Conservation (phyloP, 2,113 vertebrate species). For the Strigops habroptila region DNA sequence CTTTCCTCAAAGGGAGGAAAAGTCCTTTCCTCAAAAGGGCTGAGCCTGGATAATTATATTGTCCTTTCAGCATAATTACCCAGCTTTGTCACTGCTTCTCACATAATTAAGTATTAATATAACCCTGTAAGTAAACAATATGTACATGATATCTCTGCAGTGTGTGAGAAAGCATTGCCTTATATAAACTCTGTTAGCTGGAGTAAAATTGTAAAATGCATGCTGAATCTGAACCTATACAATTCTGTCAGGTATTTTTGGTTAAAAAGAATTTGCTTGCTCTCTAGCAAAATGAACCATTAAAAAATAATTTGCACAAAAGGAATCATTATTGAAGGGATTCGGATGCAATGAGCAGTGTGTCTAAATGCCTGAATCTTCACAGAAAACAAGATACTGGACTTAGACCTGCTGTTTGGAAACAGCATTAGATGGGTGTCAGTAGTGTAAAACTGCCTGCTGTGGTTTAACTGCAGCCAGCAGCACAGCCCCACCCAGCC, state of each 20-base stretch:
- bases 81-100: slow-evolving; percentile 46
- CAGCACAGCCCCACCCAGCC: not conserved
- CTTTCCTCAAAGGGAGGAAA: not conserved
- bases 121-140: slow-evolving; percentile 62
- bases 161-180: not conserved
- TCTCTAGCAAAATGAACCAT: slow-evolving; percentile 14
- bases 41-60: slow-evolving; percentile 33
- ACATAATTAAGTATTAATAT: slow-evolving; percentile 71
- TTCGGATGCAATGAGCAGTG: not conserved
- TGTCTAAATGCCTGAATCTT: not conserved
- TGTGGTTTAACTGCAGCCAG: not conserved
- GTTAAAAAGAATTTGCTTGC: slow-evolving; percentile 35
- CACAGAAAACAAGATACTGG: not conserved
- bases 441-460: not conserved
- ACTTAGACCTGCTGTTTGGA: not conserved
- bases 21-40: not conserved
- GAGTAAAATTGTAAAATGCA: slow-evolving; percentile 3
- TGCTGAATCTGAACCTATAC: not conserved
- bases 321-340: not conserved
- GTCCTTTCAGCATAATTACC: slow-evolving; percentile 53
- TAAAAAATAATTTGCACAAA: slow-evolving; percentile 21
- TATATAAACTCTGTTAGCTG: not conserved
- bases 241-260: slow-evolving; percentile 20
- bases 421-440: not conserved
- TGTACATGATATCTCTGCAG: not conserved